Base-by-base conservation (phyloP, 2,113 vertebrate species). In the Rhinichthys klamathensis region DNA sequence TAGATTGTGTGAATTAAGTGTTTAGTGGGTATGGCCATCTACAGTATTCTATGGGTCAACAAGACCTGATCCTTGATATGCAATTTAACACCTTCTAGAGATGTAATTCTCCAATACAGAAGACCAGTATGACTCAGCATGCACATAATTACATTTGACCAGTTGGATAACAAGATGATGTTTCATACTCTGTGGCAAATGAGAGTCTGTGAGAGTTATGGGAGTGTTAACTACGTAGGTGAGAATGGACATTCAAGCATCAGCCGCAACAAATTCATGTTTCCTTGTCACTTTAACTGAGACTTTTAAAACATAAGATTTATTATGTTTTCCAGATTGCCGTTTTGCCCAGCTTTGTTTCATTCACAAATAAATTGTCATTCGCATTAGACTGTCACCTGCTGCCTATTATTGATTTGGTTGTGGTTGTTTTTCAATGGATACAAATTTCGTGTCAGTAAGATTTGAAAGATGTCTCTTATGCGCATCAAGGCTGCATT, bases 221-320 rank as follows among this genome's bases (percentile, higher is more conserved):
- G 49, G 16, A 51, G 35, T 49, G 77, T 25, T 67, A 32, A 63
- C 3, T 32, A 30, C 30, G 30, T n/a, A 44, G 38, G 78, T 65
- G 78, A 65, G 58, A 63, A 63, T 30, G 41, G 38, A n/a, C 38
- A 72, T 72, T 41, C n/a, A 74, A 75, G 13, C n/a, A 75, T 27
- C 11, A 18, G 44, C 23, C 70, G 15, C 70, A 41, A 23, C 58
- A 80, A 65, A 65, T 3, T 30, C 25, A 25, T 81, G 38, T 80
- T 67, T 65, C 18, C 25, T 67, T 30, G 25, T 81, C 79, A 67
- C 23, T 25, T 81, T 46, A 60, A 80, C 23, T 49, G 60, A 32
- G 60, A 30, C 51, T 67, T 81, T 25, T 67, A 67, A 25, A 8
- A 46, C 61, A 12, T 3, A 41, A 9, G 8, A 41, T 41, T 51